phyloP scores from a whole-genome alignment of 2,888 invertebrate genomes.

The Anaspis maculata region DNA sequence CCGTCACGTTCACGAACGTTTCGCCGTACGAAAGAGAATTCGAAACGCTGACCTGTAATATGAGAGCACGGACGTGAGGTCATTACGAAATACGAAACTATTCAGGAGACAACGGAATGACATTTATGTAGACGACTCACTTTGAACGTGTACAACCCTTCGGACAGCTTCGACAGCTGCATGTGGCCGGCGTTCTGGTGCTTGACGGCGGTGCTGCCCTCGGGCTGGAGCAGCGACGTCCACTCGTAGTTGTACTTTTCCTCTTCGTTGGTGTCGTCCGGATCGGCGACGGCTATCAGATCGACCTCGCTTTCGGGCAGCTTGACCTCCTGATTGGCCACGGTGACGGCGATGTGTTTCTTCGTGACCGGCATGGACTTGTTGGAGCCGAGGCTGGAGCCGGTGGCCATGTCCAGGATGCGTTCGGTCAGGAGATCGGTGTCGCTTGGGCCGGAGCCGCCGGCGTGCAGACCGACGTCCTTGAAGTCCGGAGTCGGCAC shows the following conservation, averaged over 20 bases:
- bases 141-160: conserved; percentile 84
- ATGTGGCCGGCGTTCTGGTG: conserved; percentile 78
- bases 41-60: conserved; percentile 70
- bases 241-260: conserved; percentile 81
- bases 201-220: conserved; percentile 63
- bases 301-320: conserved; percentile 80
- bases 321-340: conserved; percentile 66
- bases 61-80: no score
- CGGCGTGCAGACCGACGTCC: conserved; percentile 24
- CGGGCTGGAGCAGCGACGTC: conserved; percentile 78
- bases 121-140: no score
- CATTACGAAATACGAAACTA: no score
- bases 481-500: conserved; percentile 34
- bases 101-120: background rate
- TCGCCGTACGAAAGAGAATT: conserved; percentile 70
- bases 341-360: conserved; percentile 64
- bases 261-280: conserved; percentile 57
- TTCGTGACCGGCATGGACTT: conserved; percentile 45
- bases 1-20: conserved; percentile 83
- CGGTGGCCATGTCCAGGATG: conserved; percentile 29
- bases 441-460: conserved; percentile 17
- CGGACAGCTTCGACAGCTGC: conserved; percentile 72
- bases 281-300: conserved; percentile 72
- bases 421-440: conserved; percentile 26
- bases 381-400: conserved; percentile 50